Evolutionary conservation across 2,113 vertebrate species (phyloP), one percentile per base, ranked within the genome.

Genomic region (Morone chrysops): DNA sequence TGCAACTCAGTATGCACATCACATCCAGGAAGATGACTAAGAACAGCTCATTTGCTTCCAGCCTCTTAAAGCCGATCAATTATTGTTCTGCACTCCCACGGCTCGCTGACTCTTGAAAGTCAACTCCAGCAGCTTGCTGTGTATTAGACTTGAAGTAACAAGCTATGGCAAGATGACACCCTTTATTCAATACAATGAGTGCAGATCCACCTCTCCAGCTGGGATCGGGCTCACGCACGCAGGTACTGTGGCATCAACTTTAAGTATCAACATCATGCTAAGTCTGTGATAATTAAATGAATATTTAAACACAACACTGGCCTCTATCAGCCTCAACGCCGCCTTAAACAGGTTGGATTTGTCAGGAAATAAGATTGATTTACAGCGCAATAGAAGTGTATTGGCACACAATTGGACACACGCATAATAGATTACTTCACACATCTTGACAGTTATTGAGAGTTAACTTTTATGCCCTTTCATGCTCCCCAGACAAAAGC

Each of bases 41-140:
- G 74, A 82, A 73, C 76, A 74, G 74, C 83, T 84, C 70, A 78
- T 81, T 86, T 84, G 50, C 63, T 77, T 69, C 62, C 74, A 38
- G 73, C 86, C 65, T 90, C 83, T 84, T 45, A 60, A 45, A 85
- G 79, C 43, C 72, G 63, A 89, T 90, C 86, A 82, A 73, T 89
- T 87, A 87, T 65, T 73, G 74, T 40, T 59, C 66, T 59, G 73
- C 48, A 60, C 81, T 68, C 74, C 68, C 40, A 25, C 80, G 63
- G 75, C 65, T 87, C 83, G 16, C 81, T 68, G 75, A 57, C 80
- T 77, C 68, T 62, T 87, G 70, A 89, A 86, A 89, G 87, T 87
- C 74, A 82, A 72, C 84, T 80, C 12, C 59, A 45, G 80, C 77
- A 70, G 66, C 75, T 66, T 14, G 31, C 43, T 12, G 56, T 56